Evolutionary conservation across 2,797 vertebrate species (phyloP), one percentile per base, ranked within the genome.

Genomic region (Oreonectes daqikongensis): DNA sequence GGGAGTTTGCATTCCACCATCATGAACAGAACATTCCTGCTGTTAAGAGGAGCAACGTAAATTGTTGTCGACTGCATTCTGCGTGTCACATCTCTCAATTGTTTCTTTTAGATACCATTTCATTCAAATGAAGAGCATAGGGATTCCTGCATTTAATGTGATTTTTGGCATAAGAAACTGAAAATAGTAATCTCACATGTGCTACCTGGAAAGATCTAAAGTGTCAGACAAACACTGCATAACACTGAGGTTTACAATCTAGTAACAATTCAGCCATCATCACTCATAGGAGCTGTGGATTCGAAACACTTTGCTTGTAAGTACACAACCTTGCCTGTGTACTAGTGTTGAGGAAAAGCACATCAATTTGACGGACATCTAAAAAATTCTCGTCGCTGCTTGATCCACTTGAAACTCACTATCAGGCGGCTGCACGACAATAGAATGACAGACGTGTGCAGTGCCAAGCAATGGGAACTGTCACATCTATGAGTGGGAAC

Each of bases 401-500:
- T 76, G 64, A 69, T 60, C 42, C 65, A 76, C 64, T 76, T 60
- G 20, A 68, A 68, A 76, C 53, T 68, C 40, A 38, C 64, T 60
- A 60, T 60, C 65, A 65, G 42, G 24, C 52, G 4, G 20, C 40
- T 38, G 38, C n/a, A n/a, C 52, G 57, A 75, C 74, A 76, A 76
- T 38, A 68, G 42, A 68, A 60, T 76, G 74, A 60, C 53, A 76
- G 65, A 76, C 42, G 12, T 68, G 52, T 60, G 40, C 42, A 26
- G 42, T 59, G 52, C 53, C 57, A 59, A 76, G 42, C 73, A 59
- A 53, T 76, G 63, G 65, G 65, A 68, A 68, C 65, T 60, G 74
- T 76, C 65, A 76, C 42, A 20, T 68, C 65, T 76, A 35, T 60
- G 42, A 76, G 74, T 76, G 53, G 42, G 42, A 68, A 68, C 53